These are phyloP conservation scores for Drosophila virilis DNA, from an alignment of 1,140 invertebrate species.

Conservation along the genomic window DNA sequence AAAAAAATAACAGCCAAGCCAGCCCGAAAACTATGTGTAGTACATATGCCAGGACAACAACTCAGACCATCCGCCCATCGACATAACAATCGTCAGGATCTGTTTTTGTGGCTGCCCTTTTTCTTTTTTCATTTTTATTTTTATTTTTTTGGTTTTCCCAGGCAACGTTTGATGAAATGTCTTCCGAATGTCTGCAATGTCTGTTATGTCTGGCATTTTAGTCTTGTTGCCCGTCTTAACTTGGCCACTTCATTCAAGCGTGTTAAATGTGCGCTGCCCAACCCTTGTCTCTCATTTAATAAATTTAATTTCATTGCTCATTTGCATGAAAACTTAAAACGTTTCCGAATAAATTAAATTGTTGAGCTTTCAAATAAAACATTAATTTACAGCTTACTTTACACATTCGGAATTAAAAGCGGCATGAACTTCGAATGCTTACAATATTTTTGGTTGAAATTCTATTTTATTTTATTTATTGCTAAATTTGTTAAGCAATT, in stretches of 20 bases:
- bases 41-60: conserved; percentile 39
- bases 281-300: conserved; percentile 45
- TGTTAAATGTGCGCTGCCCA: conserved; percentile 40
- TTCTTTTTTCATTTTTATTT: background rate
- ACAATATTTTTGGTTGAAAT: no score
- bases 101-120: conserved; percentile 34
- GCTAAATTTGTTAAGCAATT: no score
- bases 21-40: conserved; percentile 61
- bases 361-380: no score
- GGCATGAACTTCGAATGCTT: no score
- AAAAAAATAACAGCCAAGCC: conserved; percentile 33
- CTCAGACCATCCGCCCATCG: conserved; percentile 51
- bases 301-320: conserved; percentile 44
- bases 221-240: conserved; percentile 30
- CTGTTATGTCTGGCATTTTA: conserved; percentile 25
- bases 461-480: no score
- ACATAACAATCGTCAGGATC: conserved; percentile 70
- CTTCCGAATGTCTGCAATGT: conserved; percentile 36
- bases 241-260: conserved; percentile 42
- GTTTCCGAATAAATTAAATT: background rate
- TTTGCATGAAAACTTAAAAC: background rate
- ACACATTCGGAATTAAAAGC: no score
- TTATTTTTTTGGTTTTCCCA: conserved; percentile 47
- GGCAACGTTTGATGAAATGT: conserved; percentile 71
- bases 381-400: no score